These are phyloP conservation scores for Grus americana DNA, from an alignment of 2,113 vertebrate genomes.

Conservation along the genomic window DNA sequence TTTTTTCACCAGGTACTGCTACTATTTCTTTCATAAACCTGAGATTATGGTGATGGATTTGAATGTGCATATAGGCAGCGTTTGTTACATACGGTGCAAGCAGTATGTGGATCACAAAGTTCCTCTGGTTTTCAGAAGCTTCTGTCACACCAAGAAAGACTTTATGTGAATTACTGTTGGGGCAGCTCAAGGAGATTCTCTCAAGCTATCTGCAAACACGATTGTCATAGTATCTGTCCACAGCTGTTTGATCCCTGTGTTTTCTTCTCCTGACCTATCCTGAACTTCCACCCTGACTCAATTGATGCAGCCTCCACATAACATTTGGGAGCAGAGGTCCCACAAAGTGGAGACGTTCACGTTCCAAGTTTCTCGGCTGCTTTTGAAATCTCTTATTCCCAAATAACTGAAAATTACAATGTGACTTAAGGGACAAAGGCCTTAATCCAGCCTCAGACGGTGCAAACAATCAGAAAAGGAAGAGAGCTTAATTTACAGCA, in stretches of 20 bases:
- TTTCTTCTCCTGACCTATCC: not conserved
- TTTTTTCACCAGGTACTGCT: not conserved
- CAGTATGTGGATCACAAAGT: fast-evolving
- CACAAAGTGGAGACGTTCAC: fast-evolving
- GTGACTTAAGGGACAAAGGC: not conserved
- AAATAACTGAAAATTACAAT: not conserved
- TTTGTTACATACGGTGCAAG: fast-evolving
- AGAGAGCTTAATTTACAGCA: not conserved
- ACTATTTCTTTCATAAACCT: not conserved
- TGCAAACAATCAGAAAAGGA: not conserved
- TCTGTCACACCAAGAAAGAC: not conserved
- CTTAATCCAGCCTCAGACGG: not conserved
- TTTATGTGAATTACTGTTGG: not conserved
- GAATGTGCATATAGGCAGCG: fast-evolving
- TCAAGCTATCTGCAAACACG: not conserved
- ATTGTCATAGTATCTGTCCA: fast-evolving
- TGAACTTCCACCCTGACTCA: not conserved
- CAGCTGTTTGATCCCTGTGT: fast-evolving
- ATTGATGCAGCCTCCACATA: fast-evolving
- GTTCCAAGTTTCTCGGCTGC: not conserved
- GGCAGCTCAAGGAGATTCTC: not conserved
- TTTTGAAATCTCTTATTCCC: not conserved
- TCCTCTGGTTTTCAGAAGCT: not conserved
- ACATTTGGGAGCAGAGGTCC: not conserved
- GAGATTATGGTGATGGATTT: not conserved